Conservation (phyloP, 2,888 invertebrate species). For the Calameuta pallipes region DNA sequence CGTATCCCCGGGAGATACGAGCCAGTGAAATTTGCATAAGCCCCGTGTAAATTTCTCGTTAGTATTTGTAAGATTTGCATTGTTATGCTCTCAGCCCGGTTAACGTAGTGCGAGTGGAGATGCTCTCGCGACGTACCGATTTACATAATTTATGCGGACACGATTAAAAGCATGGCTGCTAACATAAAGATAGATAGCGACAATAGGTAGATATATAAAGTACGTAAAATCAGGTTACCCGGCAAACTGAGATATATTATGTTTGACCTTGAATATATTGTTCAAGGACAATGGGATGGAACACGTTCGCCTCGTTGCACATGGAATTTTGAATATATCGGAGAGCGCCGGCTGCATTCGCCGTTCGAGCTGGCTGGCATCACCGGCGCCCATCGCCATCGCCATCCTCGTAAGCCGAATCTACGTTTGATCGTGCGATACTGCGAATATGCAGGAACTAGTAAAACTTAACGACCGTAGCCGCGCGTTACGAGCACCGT, state of each 20-base stretch:
- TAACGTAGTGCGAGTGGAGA: background rate
- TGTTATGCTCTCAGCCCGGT: background rate
- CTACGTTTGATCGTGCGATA: slow-evolving; percentile 19
- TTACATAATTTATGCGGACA: background rate
- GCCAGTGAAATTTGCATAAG: background rate
- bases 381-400: slow-evolving; percentile 27
- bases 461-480: slow-evolving; percentile 29
- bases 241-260: background rate
- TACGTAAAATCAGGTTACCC: too few relatives aligned
- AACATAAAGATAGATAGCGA: background rate
- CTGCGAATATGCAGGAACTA: slow-evolving; percentile 28
- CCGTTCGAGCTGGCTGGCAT: background rate
- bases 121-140: background rate
- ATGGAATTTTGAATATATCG: background rate
- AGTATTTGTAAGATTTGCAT: slow-evolving; percentile 3
- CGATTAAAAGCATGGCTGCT: background rate
- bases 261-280: background rate
- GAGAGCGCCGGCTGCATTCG: background rate
- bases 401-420: slow-evolving; percentile 28
- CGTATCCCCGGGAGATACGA: background rate
- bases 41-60: slow-evolving; percentile 6
- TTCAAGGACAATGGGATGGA: background rate
- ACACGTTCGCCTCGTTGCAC: background rate
- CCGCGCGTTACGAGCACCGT: slow-evolving; percentile 1
- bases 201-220: background rate